These are phyloP conservation scores for Tenebrosternarchus preto DNA, from an alignment of 2,113 vertebrate species.

Conservation along the genomic window DNA sequence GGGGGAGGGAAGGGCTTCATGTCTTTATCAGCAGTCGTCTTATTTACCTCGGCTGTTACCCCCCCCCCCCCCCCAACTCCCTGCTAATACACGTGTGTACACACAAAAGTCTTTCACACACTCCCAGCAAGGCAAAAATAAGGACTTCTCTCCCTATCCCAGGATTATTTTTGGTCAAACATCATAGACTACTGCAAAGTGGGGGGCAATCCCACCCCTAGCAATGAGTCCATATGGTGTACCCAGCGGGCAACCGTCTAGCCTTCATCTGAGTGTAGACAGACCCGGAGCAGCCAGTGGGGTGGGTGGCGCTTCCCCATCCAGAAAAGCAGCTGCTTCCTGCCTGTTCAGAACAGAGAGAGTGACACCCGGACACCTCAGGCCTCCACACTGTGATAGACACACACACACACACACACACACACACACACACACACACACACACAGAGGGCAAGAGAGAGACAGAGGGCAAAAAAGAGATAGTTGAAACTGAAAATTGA, in stretches of 20 bases:
- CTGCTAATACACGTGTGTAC: not conserved
- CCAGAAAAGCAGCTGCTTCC: conserved; percentile 27
- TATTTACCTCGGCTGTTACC: conserved; percentile 35
- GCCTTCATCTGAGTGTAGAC: conserved; percentile 39
- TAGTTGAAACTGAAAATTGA: not conserved
- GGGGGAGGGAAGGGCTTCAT: conserved; percentile 44
- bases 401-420: not conserved
- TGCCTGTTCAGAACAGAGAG: conserved; percentile 25
- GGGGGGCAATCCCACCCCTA: conserved; percentile 33
- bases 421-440: no score
- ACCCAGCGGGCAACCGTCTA: conserved; percentile 42
- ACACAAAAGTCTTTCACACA: not conserved
- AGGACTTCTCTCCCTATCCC: not conserved
- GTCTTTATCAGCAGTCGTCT: conserved; percentile 29
- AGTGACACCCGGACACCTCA: conserved; percentile 1
- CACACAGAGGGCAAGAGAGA: no score
- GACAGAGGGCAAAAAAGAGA: not conserved
- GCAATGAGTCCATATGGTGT: conserved; percentile 52
- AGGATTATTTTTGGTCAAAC: no score
- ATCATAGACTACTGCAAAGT: no score
- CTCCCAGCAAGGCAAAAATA: not conserved
- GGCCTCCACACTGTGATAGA: not conserved
- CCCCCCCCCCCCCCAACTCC: conserved; percentile 17
- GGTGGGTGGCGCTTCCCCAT: not conserved
- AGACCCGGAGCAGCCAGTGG: conserved; percentile 27